Percentiles rank a stretch among this genome's conserved stretches.
These are phyloP conservation scores for Parotocinclus haroldoi DNA, from an alignment of 2,797 vertebrate species.

Conservation along the genomic window DNA sequence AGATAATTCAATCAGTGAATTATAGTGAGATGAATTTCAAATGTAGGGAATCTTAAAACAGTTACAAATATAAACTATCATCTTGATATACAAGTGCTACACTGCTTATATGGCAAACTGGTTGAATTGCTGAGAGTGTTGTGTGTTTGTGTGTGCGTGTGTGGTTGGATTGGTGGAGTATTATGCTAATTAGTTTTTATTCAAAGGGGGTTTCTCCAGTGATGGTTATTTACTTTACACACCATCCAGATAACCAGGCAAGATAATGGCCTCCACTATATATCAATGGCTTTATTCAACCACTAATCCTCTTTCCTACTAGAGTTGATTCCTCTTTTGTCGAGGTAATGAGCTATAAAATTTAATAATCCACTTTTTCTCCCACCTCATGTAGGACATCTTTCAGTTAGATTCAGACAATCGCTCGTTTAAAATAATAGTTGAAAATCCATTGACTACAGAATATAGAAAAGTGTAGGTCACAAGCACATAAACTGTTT, in stretches of 20 bases:
- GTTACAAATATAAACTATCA: too few species aligned
- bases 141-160: not conserved
- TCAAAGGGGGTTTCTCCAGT: conserved; percentile 41
- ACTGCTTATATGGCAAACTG: conserved; percentile 11
- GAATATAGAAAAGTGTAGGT: too few species aligned
- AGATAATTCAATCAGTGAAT: too few species aligned
- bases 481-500: too few species aligned
- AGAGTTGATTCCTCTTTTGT: conserved; percentile 50
- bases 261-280: conserved; percentile 51
- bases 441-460: not conserved
- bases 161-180: not conserved
- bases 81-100: not conserved
- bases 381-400: conserved; percentile 16
- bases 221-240: conserved; percentile 57
- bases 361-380: conserved; percentile 51
- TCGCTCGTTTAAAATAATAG: not conserved
- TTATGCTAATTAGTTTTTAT: conserved; percentile 54
- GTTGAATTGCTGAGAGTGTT: conserved; percentile 21
- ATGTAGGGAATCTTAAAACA: too few species aligned
- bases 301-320: conserved; percentile 53
- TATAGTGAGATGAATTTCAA: too few species aligned
- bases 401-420: conserved; percentile 13
- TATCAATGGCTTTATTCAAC: conserved; percentile 52
- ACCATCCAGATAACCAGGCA: conserved; percentile 52
- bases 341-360: conserved; percentile 57